phyloP scores from a whole-genome alignment of 2,113 vertebrate species.

The Mastomys coucha region DNA sequence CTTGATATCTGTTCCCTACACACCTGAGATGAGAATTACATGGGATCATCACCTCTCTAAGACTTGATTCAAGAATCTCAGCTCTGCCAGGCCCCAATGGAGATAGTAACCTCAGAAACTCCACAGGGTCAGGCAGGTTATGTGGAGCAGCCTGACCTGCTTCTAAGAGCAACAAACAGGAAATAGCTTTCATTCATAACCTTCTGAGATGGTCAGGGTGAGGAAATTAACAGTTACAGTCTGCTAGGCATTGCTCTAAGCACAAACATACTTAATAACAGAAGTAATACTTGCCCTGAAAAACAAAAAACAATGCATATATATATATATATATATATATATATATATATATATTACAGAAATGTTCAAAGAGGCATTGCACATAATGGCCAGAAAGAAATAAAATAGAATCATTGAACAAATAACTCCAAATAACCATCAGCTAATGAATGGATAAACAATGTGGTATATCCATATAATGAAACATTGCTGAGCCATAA shows the following conservation, averaged over 20 bases:
- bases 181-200: slow-evolving; percentile 75
- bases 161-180: slow-evolving; percentile 57
- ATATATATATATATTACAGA: not conserved
- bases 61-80: not conserved
- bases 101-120: slow-evolving; percentile 28
- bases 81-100: not conserved
- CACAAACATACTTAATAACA: slow-evolving; percentile 13
- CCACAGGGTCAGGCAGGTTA: not conserved
- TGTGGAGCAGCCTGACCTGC: slow-evolving; percentile 22
- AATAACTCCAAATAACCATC: not conserved
- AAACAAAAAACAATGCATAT: not conserved
- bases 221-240: slow-evolving; percentile 8
- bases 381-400: not conserved
- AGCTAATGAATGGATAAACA: not conserved
- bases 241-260: slow-evolving; percentile 24
- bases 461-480: not conserved
- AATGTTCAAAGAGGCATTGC: not conserved
- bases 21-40: not conserved
- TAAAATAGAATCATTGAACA: not conserved
- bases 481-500: not conserved
- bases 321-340: not conserved
- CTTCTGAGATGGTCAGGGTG: slow-evolving; percentile 34
- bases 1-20: not conserved
- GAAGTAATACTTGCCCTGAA: not conserved
- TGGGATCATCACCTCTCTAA: not conserved